phyloP scores from a whole-genome alignment of 2,113 vertebrate genomes.

The Rousettus leschenaultii region DNA sequence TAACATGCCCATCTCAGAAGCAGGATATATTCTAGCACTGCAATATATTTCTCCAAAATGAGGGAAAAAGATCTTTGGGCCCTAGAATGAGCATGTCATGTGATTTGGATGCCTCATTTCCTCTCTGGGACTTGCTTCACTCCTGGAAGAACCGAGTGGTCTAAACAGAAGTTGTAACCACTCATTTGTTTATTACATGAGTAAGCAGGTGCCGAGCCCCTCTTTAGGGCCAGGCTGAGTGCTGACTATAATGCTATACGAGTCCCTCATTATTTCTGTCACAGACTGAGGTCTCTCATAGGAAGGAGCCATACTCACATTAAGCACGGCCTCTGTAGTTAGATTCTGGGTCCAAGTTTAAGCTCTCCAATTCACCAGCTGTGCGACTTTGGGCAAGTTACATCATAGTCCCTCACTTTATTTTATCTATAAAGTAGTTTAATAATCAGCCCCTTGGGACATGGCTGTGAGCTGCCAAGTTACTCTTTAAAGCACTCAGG shows the following conservation, averaged over 20 bases:
- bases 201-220: neutral
- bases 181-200: neutral
- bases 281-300: accelerated
- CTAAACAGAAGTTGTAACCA: neutral
- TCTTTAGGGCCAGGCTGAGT: neutral
- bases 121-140: neutral
- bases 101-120: neutral
- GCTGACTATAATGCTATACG: accelerated
- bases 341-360: neutral
- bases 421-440: neutral
- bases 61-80: neutral
- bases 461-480: neutral
- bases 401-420: accelerated
- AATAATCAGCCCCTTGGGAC: neutral
- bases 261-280: neutral
- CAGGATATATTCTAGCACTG: neutral
- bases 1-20: neutral
- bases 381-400: accelerated
- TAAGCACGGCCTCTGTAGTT: neutral
- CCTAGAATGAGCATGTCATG: neutral
- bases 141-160: accelerated
- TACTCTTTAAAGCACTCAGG: neutral
- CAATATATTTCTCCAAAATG: neutral
- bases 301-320: neutral
- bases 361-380: neutral